Conservation (phyloP, 1,140 invertebrate genomes). For the Drosophila burlai region DNA sequence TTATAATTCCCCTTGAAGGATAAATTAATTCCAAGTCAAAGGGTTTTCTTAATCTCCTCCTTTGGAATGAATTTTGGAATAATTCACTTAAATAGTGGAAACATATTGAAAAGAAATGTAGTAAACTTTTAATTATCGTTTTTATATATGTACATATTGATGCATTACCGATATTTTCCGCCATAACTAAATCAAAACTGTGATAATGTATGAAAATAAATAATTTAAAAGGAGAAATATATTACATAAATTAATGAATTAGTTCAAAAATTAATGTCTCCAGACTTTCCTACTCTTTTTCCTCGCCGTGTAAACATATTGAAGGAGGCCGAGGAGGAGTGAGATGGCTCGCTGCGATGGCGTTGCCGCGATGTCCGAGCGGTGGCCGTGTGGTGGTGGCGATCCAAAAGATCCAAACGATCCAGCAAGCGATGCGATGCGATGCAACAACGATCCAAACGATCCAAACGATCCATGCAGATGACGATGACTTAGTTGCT, state of each 20-base stretch:
- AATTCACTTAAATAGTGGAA: too few species aligned
- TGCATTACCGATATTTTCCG: too few species aligned
- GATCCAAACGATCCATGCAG: conserved; percentile 52
- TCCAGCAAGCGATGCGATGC: conserved; percentile 2
- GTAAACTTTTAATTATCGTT: too few species aligned
- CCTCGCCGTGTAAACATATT: conserved; percentile 10
- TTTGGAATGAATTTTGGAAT: too few species aligned
- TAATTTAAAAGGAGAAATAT: background rate
- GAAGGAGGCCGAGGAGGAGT: conserved; percentile 12
- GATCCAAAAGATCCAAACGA: conserved; percentile 18
- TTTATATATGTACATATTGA: too few species aligned
- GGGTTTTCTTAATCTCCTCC: too few species aligned
- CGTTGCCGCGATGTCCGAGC: conserved; percentile 47
- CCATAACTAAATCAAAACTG: background rate
- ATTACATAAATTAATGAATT: background rate
- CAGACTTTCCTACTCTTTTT: background rate
- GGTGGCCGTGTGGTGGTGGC: conserved; percentile 2
- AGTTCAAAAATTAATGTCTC: background rate
- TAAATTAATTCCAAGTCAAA: too few species aligned
- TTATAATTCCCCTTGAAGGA: too few species aligned
- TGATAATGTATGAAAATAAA: background rate
- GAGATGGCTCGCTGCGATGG: conserved; percentile 44
- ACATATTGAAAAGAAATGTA: too few species aligned
- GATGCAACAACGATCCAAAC: conserved; percentile 27
- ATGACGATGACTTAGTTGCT: conserved; percentile 78